These are phyloP conservation scores for Balaenoptera acutorostrata DNA, from an alignment of 2,113 vertebrate genomes.

Conservation along the genomic window DNA sequence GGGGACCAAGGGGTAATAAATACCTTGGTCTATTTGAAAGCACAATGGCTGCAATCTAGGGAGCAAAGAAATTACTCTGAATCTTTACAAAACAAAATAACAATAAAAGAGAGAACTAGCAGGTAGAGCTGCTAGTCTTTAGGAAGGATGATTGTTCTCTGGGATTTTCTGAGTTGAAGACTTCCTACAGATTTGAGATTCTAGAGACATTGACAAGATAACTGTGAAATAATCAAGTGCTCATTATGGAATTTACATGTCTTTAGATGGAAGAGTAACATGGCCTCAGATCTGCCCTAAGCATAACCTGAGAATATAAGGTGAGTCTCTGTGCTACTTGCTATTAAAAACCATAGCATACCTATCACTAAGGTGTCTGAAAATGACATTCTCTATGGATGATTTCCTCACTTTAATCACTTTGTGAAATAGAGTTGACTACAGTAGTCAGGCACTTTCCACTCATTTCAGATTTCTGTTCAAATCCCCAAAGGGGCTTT, in stretches of 20 bases:
- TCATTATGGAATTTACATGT: background rate
- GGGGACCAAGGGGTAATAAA: background rate
- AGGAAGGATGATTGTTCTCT: background rate
- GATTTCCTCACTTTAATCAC: background rate
- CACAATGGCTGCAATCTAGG: background rate
- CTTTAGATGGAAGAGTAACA: background rate
- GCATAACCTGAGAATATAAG: accelerated
- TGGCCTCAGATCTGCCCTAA: background rate
- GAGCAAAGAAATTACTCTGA: no score
- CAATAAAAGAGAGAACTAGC: background rate
- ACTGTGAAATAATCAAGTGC: background rate
- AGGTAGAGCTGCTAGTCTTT: background rate
- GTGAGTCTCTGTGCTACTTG: background rate
- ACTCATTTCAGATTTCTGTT: background rate
- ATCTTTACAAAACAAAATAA: background rate
- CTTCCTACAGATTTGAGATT: background rate
- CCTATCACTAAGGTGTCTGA: accelerated
- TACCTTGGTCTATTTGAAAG: background rate
- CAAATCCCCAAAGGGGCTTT: background rate
- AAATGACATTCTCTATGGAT: background rate
- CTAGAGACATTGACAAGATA: no score
- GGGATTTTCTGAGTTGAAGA: background rate
- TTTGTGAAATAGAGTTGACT: background rate
- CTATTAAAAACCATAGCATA: background rate
- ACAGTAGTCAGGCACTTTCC: no score